phyloP scores from a whole-genome alignment of 2,888 invertebrate species.

The Lepidocyrtinus sp. region DNA sequence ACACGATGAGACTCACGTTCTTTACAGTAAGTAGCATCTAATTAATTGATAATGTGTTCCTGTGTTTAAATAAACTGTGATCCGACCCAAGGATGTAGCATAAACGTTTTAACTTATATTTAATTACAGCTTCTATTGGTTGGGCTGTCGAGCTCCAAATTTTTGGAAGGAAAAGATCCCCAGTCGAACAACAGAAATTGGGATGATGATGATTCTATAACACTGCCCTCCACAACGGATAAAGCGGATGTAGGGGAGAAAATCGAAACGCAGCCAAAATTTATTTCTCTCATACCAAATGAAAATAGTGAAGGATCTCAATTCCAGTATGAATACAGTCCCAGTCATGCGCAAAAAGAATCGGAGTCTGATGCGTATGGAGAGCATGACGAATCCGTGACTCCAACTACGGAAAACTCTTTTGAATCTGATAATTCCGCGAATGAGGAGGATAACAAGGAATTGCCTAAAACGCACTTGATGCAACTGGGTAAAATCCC shows the following conservation, averaged over 20 bases:
- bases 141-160: slow-evolving; percentile 23
- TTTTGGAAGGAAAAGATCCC: slow-evolving; percentile 20
- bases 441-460: not conserved
- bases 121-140: too few species aligned
- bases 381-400: not conserved
- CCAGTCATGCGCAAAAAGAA: not conserved
- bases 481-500: slow-evolving; percentile 36
- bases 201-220: slow-evolving; percentile 46
- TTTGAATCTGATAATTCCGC: not conserved
- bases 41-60: too few species aligned
- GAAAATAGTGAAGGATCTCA: not conserved
- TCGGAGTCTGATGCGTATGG: not conserved
- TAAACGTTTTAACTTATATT: too few species aligned
- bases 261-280: not conserved
- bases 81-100: too few species aligned
- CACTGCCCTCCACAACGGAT: not conserved
- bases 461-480: not conserved
- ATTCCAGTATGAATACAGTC: not conserved
- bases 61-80: too few species aligned
- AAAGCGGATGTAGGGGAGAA: not conserved
- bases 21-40: too few species aligned
- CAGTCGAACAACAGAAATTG: slow-evolving; percentile 14
- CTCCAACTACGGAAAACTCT: not conserved
- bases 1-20: too few species aligned
- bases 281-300: not conserved